Percentiles rank a stretch among this genome's conserved stretches.
phyloP scores from a whole-genome alignment of 2,888 invertebrate genomes.

The Melipona beecheii region DNA sequence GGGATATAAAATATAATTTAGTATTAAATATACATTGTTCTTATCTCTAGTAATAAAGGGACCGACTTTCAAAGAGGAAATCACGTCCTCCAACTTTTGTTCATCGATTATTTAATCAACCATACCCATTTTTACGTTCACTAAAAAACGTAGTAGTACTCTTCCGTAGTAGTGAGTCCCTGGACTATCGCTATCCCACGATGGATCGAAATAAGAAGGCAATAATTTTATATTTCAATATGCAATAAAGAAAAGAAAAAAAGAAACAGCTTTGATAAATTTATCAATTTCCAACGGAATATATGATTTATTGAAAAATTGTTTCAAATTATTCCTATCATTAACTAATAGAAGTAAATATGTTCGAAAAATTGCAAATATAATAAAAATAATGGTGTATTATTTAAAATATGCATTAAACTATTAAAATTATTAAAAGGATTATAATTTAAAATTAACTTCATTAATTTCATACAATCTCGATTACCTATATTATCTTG shows the following conservation, averaged over 20 bases:
- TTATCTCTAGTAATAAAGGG: slow-evolving; percentile 17
- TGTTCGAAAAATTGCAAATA: background rate
- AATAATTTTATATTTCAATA: slow-evolving; percentile 70
- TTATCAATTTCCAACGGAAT: background rate
- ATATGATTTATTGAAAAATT: no score
- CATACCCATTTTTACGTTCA: slow-evolving; percentile 75
- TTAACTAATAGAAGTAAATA: background rate
- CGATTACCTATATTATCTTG: no score
- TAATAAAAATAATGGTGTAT: background rate
- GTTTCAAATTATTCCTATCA: background rate
- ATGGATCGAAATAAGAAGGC: slow-evolving; percentile 70
- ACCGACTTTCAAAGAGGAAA: slow-evolving; percentile 58
- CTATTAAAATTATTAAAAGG: background rate
- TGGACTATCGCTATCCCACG: slow-evolving; percentile 73
- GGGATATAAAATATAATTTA: no score
- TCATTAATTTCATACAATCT: no score
- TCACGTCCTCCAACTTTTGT: slow-evolving; percentile 73
- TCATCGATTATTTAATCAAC: slow-evolving; percentile 79
- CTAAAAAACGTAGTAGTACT: slow-evolving; percentile 72
- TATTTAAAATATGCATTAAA: no score
- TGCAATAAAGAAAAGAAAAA: slow-evolving; percentile 5
- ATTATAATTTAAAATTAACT: background rate
- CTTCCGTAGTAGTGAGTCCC: slow-evolving; percentile 72
- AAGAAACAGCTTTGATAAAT: slow-evolving; percentile 17
- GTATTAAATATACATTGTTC: slow-evolving; percentile 17